phyloP scores from a whole-genome alignment of 2,113 vertebrate genomes.

The Meles meles region DNA sequence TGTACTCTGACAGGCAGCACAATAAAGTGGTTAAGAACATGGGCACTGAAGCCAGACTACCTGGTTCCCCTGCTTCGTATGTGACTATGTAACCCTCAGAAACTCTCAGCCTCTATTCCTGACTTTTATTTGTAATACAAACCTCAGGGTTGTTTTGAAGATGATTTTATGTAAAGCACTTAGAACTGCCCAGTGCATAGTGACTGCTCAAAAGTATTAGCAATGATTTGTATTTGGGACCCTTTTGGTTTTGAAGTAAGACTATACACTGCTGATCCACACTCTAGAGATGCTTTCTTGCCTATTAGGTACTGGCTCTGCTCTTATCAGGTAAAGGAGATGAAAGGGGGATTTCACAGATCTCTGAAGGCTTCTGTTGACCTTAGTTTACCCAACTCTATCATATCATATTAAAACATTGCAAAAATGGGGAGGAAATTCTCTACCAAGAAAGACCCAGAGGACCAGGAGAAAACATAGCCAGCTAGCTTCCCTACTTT shows the following conservation, averaged over 20 bases:
- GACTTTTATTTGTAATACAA: slow-evolving; percentile 12
- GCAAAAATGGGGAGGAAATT: not conserved
- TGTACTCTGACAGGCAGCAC: not conserved
- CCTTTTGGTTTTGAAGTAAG: not conserved
- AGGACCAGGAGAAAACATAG: not conserved
- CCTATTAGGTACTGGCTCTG: not conserved
- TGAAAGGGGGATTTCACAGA: not conserved
- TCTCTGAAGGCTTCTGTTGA: not conserved
- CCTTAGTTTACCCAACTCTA: not conserved
- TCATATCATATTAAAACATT: not conserved
- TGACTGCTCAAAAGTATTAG: not conserved
- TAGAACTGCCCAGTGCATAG: not conserved
- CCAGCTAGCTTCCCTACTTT: not conserved
- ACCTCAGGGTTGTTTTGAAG: not conserved
- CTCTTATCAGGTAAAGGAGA: not conserved
- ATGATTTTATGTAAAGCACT: not conserved
- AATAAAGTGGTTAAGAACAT: not conserved
- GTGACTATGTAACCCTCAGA: not conserved
- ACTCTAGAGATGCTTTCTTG: not conserved
- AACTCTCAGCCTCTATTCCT: not conserved
- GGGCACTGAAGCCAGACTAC: not conserved
- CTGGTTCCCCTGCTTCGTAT: not conserved
- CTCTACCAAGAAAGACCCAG: not conserved
- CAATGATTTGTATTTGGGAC: not conserved
- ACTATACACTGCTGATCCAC: not conserved